Percentiles rank a stretch among this genome's conserved stretches.
Conservation (phyloP, 1,140 invertebrate genomes). For the Drosophila subobscura region DNA sequence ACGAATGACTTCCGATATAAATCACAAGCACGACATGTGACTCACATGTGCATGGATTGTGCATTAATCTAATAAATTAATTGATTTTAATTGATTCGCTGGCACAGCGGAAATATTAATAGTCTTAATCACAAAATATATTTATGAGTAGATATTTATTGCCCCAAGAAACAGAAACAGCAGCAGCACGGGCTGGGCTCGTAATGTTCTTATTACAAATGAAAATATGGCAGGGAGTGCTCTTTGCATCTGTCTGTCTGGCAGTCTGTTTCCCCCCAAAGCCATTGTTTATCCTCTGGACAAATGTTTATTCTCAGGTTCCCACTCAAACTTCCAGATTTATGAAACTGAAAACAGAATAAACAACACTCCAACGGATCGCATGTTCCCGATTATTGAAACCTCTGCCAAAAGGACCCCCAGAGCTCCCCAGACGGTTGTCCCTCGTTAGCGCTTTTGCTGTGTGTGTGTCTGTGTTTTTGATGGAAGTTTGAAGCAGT, state of each 20-base stretch:
- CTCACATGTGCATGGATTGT: slow-evolving; percentile 9
- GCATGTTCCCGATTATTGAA: slow-evolving; percentile 64
- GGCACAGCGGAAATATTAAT: slow-evolving; percentile 42
- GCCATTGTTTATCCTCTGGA: slow-evolving; percentile 39
- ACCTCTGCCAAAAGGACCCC: slow-evolving; percentile 32
- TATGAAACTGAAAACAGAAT: slow-evolving; percentile 40
- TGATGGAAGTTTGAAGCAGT: slow-evolving; percentile 14
- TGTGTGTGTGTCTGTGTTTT: neutral
- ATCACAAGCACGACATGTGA: slow-evolving; percentile 34
- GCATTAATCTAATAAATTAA: slow-evolving; percentile 10
- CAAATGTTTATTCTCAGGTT: slow-evolving; percentile 51
- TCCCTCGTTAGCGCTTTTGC: slow-evolving; percentile 30
- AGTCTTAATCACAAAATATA: slow-evolving; percentile 36
- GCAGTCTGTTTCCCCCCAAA: neutral
- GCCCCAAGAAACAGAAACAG: neutral
- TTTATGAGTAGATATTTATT: slow-evolving; percentile 16
- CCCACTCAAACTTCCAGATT: slow-evolving; percentile 39
- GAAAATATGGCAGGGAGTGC: slow-evolving; percentile 39
- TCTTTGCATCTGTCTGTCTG: slow-evolving; percentile 13
- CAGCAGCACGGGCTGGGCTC: too few species aligned
- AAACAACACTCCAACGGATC: slow-evolving; percentile 60
- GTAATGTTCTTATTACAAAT: slow-evolving; percentile 25
- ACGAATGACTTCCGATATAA: slow-evolving; percentile 5
- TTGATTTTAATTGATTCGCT: slow-evolving; percentile 28
- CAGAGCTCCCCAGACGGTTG: slow-evolving; percentile 10